These are phyloP conservation scores for Dreissena rostriformis DNA, from an alignment of 1,140 invertebrate species.

Conservation along the genomic window DNA sequence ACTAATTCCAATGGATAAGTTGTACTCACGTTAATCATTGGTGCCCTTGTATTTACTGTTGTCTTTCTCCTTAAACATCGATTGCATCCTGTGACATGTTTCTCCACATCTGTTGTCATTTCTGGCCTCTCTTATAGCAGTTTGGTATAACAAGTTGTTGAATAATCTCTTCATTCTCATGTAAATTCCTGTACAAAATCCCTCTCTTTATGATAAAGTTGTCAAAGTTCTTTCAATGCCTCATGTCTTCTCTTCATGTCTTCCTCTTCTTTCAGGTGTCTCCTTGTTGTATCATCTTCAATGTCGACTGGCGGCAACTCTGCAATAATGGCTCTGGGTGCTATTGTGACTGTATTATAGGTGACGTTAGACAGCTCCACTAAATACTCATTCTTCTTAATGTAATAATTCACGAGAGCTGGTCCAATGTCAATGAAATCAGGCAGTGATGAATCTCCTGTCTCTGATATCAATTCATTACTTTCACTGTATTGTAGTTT, in stretches of 20 bases:
- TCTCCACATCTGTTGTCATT: conserved; percentile 4
- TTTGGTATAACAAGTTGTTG: conserved; percentile 24
- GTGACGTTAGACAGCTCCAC: neutral
- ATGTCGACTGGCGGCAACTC: neutral
- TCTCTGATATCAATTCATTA: neutral
- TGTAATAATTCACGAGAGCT: neutral
- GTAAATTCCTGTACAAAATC: conserved; percentile 3
- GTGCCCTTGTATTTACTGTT: neutral
- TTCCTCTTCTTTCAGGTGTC: neutral
- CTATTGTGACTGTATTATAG: neutral
- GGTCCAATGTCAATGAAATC: neutral
- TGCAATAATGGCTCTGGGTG: neutral
- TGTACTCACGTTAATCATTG: conserved; percentile 23
- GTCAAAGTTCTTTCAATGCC: neutral
- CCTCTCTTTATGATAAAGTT: conserved; percentile 25
- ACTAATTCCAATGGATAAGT: conserved; percentile 48
- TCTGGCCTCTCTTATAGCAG: conserved; percentile 1
- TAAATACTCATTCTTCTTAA: neutral
- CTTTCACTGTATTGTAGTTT: neutral
- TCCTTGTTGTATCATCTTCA: conserved; percentile 2
- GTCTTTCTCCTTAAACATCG: conserved; percentile 47
- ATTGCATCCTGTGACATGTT: conserved; percentile 27
- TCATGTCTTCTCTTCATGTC: neutral
- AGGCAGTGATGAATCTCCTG: neutral
- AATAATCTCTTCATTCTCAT: neutral